Conservation (phyloP, 2,113 vertebrate species). For the Corythornis cristatus region DNA sequence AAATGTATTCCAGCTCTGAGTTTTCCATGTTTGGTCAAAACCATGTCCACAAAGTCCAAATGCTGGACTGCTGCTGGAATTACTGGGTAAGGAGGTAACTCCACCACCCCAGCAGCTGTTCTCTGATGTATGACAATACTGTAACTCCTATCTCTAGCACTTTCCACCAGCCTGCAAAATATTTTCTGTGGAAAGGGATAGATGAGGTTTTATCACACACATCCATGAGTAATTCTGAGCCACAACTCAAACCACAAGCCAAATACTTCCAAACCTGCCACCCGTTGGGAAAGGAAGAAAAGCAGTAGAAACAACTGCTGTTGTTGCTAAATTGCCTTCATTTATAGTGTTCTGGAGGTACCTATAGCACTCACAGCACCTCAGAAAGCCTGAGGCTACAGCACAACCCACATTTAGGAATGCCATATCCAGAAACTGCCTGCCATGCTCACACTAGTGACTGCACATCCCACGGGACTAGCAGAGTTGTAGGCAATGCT, state of each 20-base stretch:
- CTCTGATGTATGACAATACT: not conserved
- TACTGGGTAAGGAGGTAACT: rapidly evolving
- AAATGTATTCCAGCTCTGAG: not conserved
- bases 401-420: not conserved
- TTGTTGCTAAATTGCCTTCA: not conserved
- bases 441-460: not conserved
- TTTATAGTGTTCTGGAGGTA: not conserved
- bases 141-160: not conserved
- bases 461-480: not conserved
- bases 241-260: not conserved
- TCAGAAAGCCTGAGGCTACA: not conserved
- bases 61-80: not conserved
- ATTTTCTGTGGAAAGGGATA: not conserved
- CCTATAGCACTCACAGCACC: not conserved
- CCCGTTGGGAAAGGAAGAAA: not conserved
- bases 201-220: not conserved
- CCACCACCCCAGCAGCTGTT: not conserved
- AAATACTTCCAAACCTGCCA: not conserved
- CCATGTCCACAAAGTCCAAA: not conserved
- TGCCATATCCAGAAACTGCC: not conserved
- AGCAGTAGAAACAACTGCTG: not conserved
- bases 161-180: not conserved
- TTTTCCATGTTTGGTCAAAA: not conserved
- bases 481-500: not conserved
- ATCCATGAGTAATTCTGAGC: not conserved